These are phyloP conservation scores for Sarotherodon lohbergeri DNA, from an alignment of 2,113 vertebrate species.

Conservation along the genomic window DNA sequence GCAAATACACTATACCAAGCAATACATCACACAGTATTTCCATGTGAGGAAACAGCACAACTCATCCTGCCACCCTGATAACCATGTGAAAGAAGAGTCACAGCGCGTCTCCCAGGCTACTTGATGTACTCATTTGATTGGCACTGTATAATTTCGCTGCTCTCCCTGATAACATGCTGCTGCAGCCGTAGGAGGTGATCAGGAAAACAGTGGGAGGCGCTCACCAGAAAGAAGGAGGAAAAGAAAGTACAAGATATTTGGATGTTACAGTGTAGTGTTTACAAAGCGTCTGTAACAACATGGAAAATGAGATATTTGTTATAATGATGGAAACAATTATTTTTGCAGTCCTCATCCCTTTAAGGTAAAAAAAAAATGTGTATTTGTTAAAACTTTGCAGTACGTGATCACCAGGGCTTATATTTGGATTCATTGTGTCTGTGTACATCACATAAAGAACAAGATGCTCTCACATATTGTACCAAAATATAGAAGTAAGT, in stretches of 20 bases:
- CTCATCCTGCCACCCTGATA: neutral
- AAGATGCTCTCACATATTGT: neutral
- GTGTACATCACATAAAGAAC: neutral
- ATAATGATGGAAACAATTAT: neutral
- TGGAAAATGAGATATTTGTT: neutral
- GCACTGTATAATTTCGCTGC: slow-evolving; percentile 14
- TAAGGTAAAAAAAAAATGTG: neutral
- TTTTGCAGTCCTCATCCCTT: neutral
- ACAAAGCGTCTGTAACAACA: neutral
- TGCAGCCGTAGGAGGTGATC: slow-evolving; percentile 35
- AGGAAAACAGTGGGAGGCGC: neutral
- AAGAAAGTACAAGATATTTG: neutral
- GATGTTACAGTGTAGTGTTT: neutral
- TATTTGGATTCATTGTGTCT: neutral
- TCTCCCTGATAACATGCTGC: slow-evolving; percentile 8
- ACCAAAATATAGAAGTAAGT: neutral
- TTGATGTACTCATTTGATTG: slow-evolving; percentile 24
- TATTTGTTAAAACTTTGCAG: neutral
- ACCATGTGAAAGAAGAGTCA: neutral
- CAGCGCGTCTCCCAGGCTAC: slow-evolving; percentile 12
- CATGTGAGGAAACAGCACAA: neutral
- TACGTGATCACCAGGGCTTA: accelerated
- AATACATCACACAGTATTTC: neutral
- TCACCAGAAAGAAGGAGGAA: neutral
- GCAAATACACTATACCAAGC: neutral